Evolutionary conservation across 2,797 vertebrate species (phyloP), one percentile per base, ranked within the genome.

Genomic region (Pitangus sulphuratus): DNA sequence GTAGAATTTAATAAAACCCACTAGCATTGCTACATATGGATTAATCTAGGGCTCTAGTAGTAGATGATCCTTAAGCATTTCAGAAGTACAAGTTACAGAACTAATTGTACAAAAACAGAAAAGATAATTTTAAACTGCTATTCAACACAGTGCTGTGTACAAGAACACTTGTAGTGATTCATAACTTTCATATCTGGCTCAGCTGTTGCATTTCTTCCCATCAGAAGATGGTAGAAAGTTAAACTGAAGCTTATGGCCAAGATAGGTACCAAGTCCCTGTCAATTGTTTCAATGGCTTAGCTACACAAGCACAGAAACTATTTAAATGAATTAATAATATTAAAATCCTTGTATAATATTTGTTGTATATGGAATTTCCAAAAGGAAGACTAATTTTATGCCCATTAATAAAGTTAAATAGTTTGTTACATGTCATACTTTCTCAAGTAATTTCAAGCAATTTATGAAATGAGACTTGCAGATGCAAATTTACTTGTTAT

Each of bases 401-500:
- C 4, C 10, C 15, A 12, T 44, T 22, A 56, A 20, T 47, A 56
- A 60, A 60, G 17, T 7, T 39, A 50, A 77, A 53, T 35, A 50
- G 1, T 19, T 53, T 26, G 26, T 12, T 75, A n/a, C 8, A 42
- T 1, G 0, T 28, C 11, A 28, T 30, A n/a, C 4, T 44, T 75
- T 33, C 53, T 44, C 28, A 26, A 5, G 10, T 12, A 45, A 60
- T 47, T 85, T 72, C 16, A 79, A 51, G 15, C 17, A 44, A 82
- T 44, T 66, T 48, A 68, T 12, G 1, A 68, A 56, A 75, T 39
- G 2, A 74, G 15, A 66, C 15, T 18, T 13, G 26, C 3, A 35
- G 53, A 42, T 1, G 2, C 28, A 60, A 48, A 84, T 77, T 69
- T 31, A 18, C 8, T 74, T n/a, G 61, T 74, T 69, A 22, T 44